These are phyloP conservation scores for Amblyopsis rosae DNA, from an alignment of 2,113 vertebrate genomes.

Conservation along the genomic window DNA sequence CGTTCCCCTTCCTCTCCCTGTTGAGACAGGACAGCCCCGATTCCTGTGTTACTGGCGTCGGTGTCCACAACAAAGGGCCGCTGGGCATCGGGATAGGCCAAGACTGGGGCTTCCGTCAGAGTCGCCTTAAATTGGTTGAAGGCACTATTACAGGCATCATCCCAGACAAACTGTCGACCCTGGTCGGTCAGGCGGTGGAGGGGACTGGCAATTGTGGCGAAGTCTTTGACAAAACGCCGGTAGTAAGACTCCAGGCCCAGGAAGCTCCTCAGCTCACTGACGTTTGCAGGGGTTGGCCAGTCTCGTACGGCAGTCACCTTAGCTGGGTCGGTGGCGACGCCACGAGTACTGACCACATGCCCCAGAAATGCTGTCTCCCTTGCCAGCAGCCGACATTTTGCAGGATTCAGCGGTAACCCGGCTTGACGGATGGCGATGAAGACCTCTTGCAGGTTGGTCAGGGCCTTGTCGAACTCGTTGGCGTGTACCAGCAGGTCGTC, in stretches of 20 bases:
- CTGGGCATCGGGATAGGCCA: constrained; percentile 11
- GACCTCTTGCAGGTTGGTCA: not conserved
- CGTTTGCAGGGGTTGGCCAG: no score
- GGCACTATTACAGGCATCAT: constrained; percentile 2
- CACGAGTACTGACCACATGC: no score
- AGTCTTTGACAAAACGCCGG: constrained; percentile 1
- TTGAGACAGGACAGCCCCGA: no score
- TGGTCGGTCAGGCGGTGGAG: constrained; percentile 15
- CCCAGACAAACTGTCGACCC: constrained; percentile 2
- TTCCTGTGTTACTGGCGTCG: no score
- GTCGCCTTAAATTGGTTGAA: not conserved
- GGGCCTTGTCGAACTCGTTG: no score
- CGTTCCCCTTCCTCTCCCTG: no score
- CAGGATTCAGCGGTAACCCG: not conserved
- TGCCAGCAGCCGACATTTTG: not conserved
- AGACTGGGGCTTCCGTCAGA: constrained; percentile 9
- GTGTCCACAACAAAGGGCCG: not conserved
- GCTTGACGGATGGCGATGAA: not conserved
- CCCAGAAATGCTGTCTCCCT: no score
- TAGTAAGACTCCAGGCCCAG: constrained; percentile 21
- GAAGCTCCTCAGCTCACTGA: constrained; percentile 12
- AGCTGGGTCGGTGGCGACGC: constrained; percentile 3
- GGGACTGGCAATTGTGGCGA: not conserved
- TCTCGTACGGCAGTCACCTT: not conserved
- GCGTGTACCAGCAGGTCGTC: no score